phyloP scores from a whole-genome alignment of 1,140 invertebrate genomes.

The Drosophila persimilis region DNA sequence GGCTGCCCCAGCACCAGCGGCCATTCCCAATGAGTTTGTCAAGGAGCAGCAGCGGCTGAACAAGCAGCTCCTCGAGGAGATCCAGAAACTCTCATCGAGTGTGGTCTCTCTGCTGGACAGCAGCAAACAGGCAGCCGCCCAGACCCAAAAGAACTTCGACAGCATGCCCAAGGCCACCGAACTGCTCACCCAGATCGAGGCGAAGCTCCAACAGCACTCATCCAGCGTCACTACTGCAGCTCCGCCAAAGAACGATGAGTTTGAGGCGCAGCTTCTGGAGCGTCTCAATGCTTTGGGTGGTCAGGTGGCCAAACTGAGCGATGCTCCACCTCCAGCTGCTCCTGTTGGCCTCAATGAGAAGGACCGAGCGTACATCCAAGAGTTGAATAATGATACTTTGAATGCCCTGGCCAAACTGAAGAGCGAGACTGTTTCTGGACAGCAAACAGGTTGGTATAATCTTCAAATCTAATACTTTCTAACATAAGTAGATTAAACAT shows the following conservation, averaged over 20 bases:
- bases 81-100: constrained; percentile 84
- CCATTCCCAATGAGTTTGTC: constrained; percentile 59
- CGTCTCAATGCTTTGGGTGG: constrained; percentile 50
- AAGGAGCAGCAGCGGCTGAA: constrained; percentile 63
- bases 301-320: constrained; percentile 47
- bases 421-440: constrained; percentile 39
- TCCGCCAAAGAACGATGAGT: constrained; percentile 64
- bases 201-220: constrained; percentile 60
- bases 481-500: neutral
- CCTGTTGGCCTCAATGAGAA: constrained; percentile 49
- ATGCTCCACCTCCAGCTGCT: constrained; percentile 33
- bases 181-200: constrained; percentile 66
- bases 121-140: constrained; percentile 61
- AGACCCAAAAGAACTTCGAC: constrained; percentile 58
- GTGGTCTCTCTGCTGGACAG: constrained; percentile 84
- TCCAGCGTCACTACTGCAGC: constrained; percentile 45
- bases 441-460: constrained; percentile 60
- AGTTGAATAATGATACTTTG: constrained; percentile 75
- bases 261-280: constrained; percentile 62
- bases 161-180: constrained; percentile 57
- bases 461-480: neutral
- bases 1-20: constrained; percentile 13
- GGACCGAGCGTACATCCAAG: constrained; percentile 71
- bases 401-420: constrained; percentile 67
- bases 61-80: constrained; percentile 84